Base-by-base conservation (phyloP, 2,888 invertebrate species). In the Drosophila falleni region DNA sequence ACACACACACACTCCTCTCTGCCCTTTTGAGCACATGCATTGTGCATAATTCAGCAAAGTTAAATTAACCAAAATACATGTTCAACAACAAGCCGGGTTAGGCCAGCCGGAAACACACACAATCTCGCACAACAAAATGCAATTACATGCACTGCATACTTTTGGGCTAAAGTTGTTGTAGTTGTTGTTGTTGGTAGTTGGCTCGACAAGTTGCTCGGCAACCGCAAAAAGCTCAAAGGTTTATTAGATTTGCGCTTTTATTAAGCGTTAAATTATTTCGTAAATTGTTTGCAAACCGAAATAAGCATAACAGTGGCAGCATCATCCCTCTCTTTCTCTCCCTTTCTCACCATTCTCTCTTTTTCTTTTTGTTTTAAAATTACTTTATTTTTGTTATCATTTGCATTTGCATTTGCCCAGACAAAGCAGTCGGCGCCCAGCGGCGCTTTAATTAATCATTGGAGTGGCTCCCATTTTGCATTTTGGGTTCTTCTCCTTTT, bases 61-160 rank as follows among this genome's bases (percentile, higher is more conserved):
- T 90, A 89, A 90, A 89, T 89, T 87, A 88, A 89, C 90, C 89
- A 87, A 88, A 86, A 86, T 89, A 86, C 88, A 77, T 71, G 86
- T 68, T 68, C 44, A 85, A 85, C 82, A 82, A 85, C 65, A 79
- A 58, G 71, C 19, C 54, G 41, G 49, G 42, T 33, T 66, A 70
- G 53, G 70, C 82, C 76, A 76, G 31, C 50, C 69, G 80, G 74
- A 82, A 81, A 64, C 65, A 78, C 64, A 62, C n/a, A 44, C 61
- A 39, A 35, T 61, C 33, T 39, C 55, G 67, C 77, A 53, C 64
- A 68, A 70, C 64, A 47, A 89, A 89, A 87, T 86, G 86, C 86
- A 86, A 86, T 86, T 86, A 86, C 86, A 85, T 76, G 72, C 80
- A 75, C 67, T 72, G 88, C 88, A 81, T 74, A 79, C 77, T 89